Evolutionary conservation across 2,888 invertebrate genomes (phyloP).

Genomic region (Volucella zonaria): DNA sequence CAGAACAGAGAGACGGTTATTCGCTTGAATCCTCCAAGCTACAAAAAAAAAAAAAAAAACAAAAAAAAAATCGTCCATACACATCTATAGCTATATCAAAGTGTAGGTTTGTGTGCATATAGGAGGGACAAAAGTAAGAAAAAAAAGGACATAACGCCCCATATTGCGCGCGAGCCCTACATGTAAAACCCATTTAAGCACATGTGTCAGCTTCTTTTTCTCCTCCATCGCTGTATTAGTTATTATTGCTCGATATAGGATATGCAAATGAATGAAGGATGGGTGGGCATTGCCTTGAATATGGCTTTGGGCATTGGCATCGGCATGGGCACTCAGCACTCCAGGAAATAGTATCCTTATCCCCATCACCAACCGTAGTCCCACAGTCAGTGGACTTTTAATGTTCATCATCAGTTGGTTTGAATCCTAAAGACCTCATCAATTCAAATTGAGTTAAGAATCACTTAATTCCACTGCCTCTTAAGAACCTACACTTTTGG

Average conservation of each 20-base stretch:
- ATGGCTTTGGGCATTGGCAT: neutral
- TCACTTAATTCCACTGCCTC: conserved; percentile 62
- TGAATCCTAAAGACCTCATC: conserved; percentile 55
- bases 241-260: conserved; percentile 69
- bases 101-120: conserved; percentile 43
- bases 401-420: conserved; percentile 18
- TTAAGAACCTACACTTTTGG: conserved; percentile 1
- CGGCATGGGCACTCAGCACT: conserved; percentile 58
- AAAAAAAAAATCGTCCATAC: conserved; percentile 45
- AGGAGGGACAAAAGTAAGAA: conserved; percentile 66
- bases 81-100: conserved; percentile 14
- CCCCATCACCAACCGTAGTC: no score
- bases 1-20: conserved; percentile 75
- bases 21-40: conserved; percentile 69
- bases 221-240: conserved; percentile 62
- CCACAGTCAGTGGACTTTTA: conserved; percentile 19
- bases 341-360: conserved; percentile 45
- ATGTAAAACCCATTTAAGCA: conserved; percentile 73
- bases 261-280: conserved; percentile 69
- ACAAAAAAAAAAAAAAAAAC: conserved; percentile 55
- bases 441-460: conserved; percentile 73
- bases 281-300: conserved; percentile 52
- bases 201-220: conserved; percentile 68
- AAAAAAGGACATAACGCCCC: conserved; percentile 73
- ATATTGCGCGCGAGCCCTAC: conserved; percentile 72